Conservation (phyloP, 2,797 vertebrate species). For the Lycodopsis pacificus region DNA sequence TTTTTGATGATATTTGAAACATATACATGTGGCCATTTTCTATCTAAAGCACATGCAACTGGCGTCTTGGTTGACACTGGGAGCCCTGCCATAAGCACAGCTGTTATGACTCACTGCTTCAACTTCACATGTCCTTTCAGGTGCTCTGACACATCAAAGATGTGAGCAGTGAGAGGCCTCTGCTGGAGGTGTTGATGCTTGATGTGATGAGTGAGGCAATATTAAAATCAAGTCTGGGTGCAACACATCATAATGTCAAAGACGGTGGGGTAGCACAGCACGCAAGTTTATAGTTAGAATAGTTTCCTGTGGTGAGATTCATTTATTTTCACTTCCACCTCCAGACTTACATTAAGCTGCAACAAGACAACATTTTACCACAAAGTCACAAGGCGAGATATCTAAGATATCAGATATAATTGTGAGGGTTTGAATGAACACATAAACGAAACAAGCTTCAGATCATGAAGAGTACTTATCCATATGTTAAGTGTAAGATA, state of each 20-base stretch:
- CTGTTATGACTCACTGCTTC: conserved; percentile 27
- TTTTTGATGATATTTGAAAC: neutral
- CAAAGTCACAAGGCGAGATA: neutral
- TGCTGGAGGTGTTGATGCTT: conserved; percentile 78
- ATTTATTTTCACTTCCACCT: conserved; percentile 33
- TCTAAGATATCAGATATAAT: conserved; percentile 56
- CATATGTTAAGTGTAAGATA: conserved; percentile 13
- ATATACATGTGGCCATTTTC: neutral
- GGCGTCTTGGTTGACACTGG: neutral
- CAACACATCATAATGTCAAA: conserved; percentile 35
- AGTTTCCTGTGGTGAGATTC: conserved; percentile 45
- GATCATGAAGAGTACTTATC: neutral
- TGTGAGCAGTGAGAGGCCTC: conserved; percentile 82
- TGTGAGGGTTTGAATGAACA: conserved; percentile 57
- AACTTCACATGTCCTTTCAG: conserved; percentile 71
- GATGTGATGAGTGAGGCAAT: conserved; percentile 15
- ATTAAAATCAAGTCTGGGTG: conserved; percentile 36
- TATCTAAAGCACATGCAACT: neutral
- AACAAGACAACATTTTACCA: conserved; percentile 13
- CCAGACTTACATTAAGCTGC: conserved; percentile 3
- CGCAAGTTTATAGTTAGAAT: neutral
- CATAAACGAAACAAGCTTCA: neutral
- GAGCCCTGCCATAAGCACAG: neutral
- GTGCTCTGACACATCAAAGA: conserved; percentile 88
- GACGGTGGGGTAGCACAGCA: neutral